Conservation (phyloP, 2,797 vertebrate species). For the Trachops cirrhosus region DNA sequence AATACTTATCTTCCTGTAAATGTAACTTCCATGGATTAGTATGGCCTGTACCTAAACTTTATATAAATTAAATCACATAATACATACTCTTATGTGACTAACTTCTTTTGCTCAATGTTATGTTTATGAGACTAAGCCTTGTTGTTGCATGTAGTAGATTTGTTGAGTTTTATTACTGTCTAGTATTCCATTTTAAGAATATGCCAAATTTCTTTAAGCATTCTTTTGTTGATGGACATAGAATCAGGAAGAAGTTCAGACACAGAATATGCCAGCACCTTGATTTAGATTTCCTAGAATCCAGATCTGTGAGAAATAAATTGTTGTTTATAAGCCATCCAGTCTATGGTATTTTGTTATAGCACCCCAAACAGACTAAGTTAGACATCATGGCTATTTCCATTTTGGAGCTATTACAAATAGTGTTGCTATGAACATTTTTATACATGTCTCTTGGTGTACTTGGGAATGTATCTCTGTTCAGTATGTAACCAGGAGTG, state of each 20-base stretch:
- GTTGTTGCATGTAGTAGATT: neutral
- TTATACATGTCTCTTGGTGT: neutral
- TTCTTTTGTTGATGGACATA: neutral
- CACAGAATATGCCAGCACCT: neutral
- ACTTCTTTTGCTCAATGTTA: conserved; percentile 6
- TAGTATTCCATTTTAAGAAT: neutral
- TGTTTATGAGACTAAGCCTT: neutral
- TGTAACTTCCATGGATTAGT: neutral
- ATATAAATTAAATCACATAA: neutral
- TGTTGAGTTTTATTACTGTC: neutral
- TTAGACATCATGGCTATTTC: neutral
- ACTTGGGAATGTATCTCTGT: neutral
- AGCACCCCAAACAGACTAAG: neutral
- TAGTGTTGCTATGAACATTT: neutral
- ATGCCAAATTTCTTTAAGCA: neutral
- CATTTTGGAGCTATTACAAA: neutral
- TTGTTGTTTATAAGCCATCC: neutral
- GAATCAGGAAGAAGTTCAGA: neutral
- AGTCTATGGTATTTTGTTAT: neutral
- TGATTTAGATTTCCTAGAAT: neutral
- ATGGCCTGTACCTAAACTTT: neutral
- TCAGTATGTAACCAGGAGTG: neutral
- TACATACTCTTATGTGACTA: neutral
- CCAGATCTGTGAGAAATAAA: neutral
- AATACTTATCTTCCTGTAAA: neutral